Evolutionary conservation across 2,113 vertebrate genomes (phyloP), one percentile per base, ranked within the genome.

Genomic region (human (Homo sapiens)): DNA sequence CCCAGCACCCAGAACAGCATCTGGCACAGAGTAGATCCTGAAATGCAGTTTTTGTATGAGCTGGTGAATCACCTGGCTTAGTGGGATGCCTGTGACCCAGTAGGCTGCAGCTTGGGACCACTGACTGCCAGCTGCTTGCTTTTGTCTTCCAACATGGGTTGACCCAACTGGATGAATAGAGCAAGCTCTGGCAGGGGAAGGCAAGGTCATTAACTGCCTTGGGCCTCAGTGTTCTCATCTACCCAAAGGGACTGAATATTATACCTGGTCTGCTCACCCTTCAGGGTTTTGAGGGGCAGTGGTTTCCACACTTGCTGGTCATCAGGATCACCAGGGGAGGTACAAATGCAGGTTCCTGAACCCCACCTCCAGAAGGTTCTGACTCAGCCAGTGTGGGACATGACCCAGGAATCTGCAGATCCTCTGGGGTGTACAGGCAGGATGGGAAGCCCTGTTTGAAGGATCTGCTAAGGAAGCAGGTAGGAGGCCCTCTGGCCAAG

Each of bases 21-120:
- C 59, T 14, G 43, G 70, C 78, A 78, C 57, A 25, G 70, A n/a
- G 59, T 5, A 40, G 52, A 11, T 23, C 50, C 85, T 22, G 1
- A 73, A 89, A 59, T 50, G 83, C 0, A 43, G 22, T 3, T 50
- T 72, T 43, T 16, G 8, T 59, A 92, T n/a, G 43, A 59, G 70
- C 17, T 22, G 35, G 79, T 27, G 12, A 38, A n/a, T 80, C 45
- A 50, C 9, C 55, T 32, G 72, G 61, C 13, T n/a, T n/a, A 50
- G 52, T 3, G 12, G 35, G 43, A 64, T 2, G 22, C 20, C 38
- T n/a, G 8, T 6, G 55, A 64, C 50, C 10, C 0, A 1, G 45
- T 0, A 40, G 48, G 20, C 79, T 55, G 73, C 48, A 55, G 76
- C 66, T 17, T 25, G 52, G 64, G 61, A 32, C n/a, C 13, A 7